phyloP scores from a whole-genome alignment of 2,888 invertebrate species.

The Drosophila nigricruria region DNA sequence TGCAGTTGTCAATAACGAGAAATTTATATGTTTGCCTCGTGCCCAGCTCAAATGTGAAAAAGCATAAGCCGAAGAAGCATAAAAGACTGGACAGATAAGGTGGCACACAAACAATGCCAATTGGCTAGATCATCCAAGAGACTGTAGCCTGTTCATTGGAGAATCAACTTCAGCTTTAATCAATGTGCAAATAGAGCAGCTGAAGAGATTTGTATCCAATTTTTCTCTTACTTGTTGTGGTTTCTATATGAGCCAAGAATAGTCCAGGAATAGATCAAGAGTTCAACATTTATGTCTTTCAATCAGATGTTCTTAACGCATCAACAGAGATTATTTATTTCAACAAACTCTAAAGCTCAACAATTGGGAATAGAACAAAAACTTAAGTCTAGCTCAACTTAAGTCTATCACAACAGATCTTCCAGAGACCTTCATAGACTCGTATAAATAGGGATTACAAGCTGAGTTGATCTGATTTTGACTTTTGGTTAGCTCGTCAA shows the following conservation, averaged over 20 bases:
- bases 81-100: slow-evolving; percentile 42
- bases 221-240: not conserved
- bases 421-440: too few species aligned
- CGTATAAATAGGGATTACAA: too few species aligned
- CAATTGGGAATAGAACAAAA: too few species aligned
- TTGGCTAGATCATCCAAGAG: slow-evolving; percentile 31
- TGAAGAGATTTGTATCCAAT: not conserved
- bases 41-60: slow-evolving; percentile 55
- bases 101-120: slow-evolving; percentile 26
- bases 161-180: not conserved
- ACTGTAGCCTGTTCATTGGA: not conserved
- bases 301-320: not conserved
- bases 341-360: too few species aligned
- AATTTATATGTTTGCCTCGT: slow-evolving; percentile 76
- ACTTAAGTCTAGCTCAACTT: too few species aligned
- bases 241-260: not conserved
- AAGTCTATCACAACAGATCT: too few species aligned
- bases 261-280: not conserved
- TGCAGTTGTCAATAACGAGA: slow-evolving; percentile 42
- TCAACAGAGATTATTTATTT: too few species aligned
- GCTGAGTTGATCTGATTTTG: too few species aligned
- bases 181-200: not conserved
- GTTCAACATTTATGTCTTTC: not conserved
- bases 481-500: too few species aligned
- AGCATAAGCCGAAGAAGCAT: slow-evolving; percentile 9